phyloP scores from a whole-genome alignment of 2,888 invertebrate species.

The Drosophila diplacantha region DNA sequence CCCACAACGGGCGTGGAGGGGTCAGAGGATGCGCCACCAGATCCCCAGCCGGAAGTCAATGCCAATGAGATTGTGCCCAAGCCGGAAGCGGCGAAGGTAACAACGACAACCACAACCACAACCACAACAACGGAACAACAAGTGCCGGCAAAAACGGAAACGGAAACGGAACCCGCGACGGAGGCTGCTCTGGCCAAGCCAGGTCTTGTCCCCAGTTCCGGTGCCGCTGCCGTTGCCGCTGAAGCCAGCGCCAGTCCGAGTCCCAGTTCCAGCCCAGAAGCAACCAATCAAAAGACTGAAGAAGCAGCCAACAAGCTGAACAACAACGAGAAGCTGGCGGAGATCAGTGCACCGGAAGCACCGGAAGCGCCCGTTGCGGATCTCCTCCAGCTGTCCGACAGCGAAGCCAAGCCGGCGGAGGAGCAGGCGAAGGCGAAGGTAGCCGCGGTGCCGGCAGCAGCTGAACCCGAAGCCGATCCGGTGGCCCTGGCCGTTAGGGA shows the following conservation, averaged over 20 bases:
- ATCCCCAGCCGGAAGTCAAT: slow-evolving; percentile 56
- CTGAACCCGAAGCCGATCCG: slow-evolving; percentile 39
- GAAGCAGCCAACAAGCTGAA: slow-evolving; percentile 73
- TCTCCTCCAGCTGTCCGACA: slow-evolving; percentile 22
- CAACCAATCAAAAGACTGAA: slow-evolving; percentile 78
- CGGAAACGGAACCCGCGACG: slow-evolving; percentile 5
- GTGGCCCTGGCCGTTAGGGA: slow-evolving; percentile 69
- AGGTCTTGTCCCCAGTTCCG: slow-evolving; percentile 10
- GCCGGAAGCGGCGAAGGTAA: slow-evolving; percentile 9
- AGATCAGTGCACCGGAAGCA: slow-evolving; percentile 45
- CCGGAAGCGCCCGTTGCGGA: background rate
- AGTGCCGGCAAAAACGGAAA: slow-evolving; percentile 2
- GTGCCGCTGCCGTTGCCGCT: background rate
- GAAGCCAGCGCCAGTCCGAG: background rate
- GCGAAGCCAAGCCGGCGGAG: slow-evolving; percentile 27
- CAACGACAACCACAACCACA: slow-evolving; percentile 9
- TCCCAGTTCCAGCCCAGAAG: slow-evolving; percentile 42
- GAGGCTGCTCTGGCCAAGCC: slow-evolving; percentile 15
- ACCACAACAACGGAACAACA: slow-evolving; percentile 11
- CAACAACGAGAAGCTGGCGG: slow-evolving; percentile 61
- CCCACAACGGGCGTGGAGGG: slow-evolving; percentile 3
- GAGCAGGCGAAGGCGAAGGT: background rate
- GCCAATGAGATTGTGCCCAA: slow-evolving; percentile 57
- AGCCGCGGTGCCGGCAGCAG: background rate
- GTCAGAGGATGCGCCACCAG: slow-evolving; percentile 1